phyloP scores from a whole-genome alignment of 2,113 vertebrate genomes.

The human (Homo sapiens) region GRCh38 chrX:140190501-140191000 shows the following conservation, averaged over 20 bases:
- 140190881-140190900: conserved; percentile 8
- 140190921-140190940: background rate
- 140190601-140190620: conserved; percentile 47
- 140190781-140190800: conserved; percentile 56
- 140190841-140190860: background rate
- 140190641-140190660: conserved; percentile 57
- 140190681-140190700: conserved; percentile 63
- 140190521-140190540: conserved; percentile 17
- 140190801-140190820: conserved; percentile 50
- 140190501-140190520: conserved; percentile 59
- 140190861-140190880: background rate
- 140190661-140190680: conserved; percentile 8
- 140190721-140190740: conserved; percentile 40
- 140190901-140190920: background rate
- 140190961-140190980: background rate
- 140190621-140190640: conserved; percentile 52
- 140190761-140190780: conserved; percentile 28
- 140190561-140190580: conserved; percentile 44
- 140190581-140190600: conserved; percentile 45
- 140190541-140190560: conserved; percentile 45
- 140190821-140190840: conserved; percentile 34
- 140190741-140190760: conserved; percentile 20
- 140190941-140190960: background rate
- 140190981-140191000: background rate
- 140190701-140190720: conserved; percentile 39